Conservation (phyloP, 2,113 vertebrate species). For the Sapayoa aenigma region DNA sequence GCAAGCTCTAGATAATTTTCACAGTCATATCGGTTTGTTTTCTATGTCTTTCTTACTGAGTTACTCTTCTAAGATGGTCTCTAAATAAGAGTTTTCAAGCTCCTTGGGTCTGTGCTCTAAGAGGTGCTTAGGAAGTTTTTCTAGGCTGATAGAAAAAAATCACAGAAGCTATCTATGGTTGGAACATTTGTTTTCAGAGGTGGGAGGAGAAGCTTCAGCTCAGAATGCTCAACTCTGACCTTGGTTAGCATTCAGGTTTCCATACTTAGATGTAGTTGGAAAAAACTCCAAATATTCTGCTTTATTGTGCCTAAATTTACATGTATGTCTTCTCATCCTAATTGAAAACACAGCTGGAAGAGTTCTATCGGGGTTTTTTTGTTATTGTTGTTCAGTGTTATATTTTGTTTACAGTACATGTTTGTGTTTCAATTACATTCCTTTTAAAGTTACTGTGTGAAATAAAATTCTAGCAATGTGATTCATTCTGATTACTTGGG, state of each 20-base stretch:
- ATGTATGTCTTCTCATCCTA: not conserved
- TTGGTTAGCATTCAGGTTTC: not conserved
- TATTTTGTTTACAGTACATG: not conserved
- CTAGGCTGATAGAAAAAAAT: not conserved
- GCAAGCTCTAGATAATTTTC: not conserved
- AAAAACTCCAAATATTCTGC: not conserved
- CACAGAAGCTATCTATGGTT: not conserved
- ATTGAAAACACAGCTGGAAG: not conserved
- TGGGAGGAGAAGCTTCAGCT: not conserved
- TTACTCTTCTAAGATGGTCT: not conserved
- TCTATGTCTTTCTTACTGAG: not conserved
- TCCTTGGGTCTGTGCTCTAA: not conserved
- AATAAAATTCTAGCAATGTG: not conserved
- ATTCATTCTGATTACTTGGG: not conserved
- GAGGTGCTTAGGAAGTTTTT: not conserved
- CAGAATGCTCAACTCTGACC: not conserved
- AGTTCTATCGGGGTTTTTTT: not conserved
- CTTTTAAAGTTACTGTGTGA: not conserved
- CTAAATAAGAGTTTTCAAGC: not conserved
- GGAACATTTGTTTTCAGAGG: not conserved
- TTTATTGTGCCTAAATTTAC: not conserved
- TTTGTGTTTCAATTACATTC: not conserved
- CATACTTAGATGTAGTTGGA: not conserved
- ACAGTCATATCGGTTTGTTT: not conserved
- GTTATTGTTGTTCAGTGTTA: not conserved